Evolutionary conservation across 2,888 invertebrate genomes (phyloP).

Genomic region (Diaperis boleti): DNA sequence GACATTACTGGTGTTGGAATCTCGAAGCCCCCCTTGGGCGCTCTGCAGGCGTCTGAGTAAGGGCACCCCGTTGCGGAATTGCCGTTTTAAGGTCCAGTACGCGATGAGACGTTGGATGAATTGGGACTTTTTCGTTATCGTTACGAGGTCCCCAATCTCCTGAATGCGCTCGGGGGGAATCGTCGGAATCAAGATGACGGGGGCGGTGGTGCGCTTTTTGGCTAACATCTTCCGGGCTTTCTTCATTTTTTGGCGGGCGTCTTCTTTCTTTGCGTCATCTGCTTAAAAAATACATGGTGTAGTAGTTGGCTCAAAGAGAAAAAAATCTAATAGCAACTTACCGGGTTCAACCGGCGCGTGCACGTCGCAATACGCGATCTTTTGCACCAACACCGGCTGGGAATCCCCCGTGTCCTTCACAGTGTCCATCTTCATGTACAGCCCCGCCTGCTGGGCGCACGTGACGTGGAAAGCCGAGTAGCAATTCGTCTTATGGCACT

Average conservation of each 20-base stretch:
- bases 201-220: conserved; percentile 89
- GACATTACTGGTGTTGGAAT: conserved; percentile 61
- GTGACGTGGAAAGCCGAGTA: conserved; percentile 99
- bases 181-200: conserved; percentile 93
- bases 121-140: conserved; percentile 79
- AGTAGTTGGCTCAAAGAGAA: too few relatives aligned
- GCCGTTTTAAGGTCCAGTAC: conserved; percentile 97
- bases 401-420: conserved; percentile 71
- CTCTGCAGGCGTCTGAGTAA: conserved; percentile 87
- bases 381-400: conserved; percentile 88
- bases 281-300: background rate
- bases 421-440: conserved; percentile 98
- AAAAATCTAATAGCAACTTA: conserved; percentile 39
- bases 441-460: conserved; percentile 95
- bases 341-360: conserved; percentile 83
- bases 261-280: conserved; percentile 68
- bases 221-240: conserved; percentile 89
- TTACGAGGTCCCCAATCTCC: conserved; percentile 85
- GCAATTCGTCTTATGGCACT: conserved; percentile 96
- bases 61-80: conserved; percentile 95
- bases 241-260: conserved; percentile 85
- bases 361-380: conserved; percentile 95
- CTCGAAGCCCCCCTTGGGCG: conserved; percentile 53
- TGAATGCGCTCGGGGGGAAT: conserved; percentile 90
- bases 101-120: conserved; percentile 91